A percentile compares a stretch with the other conserved stretches of the same genome.
These are phyloP conservation scores for Gonocerus acuteangulatus DNA, from an alignment of 2,888 invertebrate genomes.

Conservation along the genomic window DNA sequence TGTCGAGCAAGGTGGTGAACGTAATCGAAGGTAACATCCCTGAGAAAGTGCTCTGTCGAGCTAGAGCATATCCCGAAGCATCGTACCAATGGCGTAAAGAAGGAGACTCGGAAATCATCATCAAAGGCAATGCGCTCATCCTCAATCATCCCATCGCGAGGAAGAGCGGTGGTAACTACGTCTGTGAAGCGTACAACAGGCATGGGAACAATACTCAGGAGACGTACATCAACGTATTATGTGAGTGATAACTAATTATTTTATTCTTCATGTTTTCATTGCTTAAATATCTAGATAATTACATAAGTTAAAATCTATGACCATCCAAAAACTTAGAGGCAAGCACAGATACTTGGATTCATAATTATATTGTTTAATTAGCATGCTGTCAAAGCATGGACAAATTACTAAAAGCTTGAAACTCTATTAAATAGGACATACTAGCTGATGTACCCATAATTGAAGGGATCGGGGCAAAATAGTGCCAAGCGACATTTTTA, in stretches of 20 bases:
- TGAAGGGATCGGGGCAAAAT: no score
- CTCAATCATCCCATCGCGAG: conserved; percentile 60
- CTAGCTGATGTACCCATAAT: no score
- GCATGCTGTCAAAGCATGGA: no score
- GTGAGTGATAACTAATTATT: conserved; percentile 54
- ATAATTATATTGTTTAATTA: no score
- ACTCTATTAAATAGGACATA: no score
- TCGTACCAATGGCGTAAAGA: conserved; percentile 65
- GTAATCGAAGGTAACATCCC: conserved; percentile 53
- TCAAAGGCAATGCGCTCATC: conserved; percentile 48
- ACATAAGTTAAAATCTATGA: no score
- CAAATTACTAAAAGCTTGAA: no score
- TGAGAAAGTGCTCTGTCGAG: conserved; percentile 51
- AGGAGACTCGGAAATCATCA: conserved; percentile 45
- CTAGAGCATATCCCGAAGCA: conserved; percentile 62
- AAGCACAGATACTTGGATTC: no score
- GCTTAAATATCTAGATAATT: no score
- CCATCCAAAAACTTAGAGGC: no score
- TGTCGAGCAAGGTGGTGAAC: conserved; percentile 51
- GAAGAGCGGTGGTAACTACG: conserved; percentile 66
- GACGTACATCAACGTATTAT: conserved; percentile 70
- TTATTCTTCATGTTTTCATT: no score
- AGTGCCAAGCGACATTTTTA: no score
- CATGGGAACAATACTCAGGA: conserved; percentile 66
- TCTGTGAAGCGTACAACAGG: conserved; percentile 67